These are phyloP conservation scores for Archaeoteleia sp. DNA, from an alignment of 2,888 invertebrate species.

Conservation along the genomic window DNA sequence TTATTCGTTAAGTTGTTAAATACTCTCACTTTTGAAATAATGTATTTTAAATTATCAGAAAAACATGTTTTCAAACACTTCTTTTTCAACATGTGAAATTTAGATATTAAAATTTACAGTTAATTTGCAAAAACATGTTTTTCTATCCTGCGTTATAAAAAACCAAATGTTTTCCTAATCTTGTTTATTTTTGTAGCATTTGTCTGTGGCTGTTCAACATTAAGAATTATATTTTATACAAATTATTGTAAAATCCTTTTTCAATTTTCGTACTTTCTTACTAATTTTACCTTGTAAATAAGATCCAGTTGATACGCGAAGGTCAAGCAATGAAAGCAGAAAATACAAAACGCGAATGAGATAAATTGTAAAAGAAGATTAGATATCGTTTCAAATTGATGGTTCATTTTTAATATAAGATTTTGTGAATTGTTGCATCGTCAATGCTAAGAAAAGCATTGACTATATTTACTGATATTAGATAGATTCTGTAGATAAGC, in stretches of 20 bases:
- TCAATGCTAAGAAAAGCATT: too few species aligned
- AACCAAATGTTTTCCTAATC: constrained; percentile 4
- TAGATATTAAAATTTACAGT: too few species aligned
- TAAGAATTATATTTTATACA: constrained; percentile 7
- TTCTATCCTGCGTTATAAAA: not conserved
- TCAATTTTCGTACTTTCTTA: constrained; percentile 34
- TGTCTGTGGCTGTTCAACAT: constrained; percentile 11
- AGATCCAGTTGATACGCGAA: not conserved
- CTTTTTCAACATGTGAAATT: too few species aligned
- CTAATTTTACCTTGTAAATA: constrained; percentile 27
- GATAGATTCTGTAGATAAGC: too few species aligned
- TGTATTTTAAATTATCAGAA: too few species aligned
- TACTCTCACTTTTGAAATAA: too few species aligned
- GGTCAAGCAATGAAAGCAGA: not conserved
- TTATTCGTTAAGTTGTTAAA: too few species aligned
- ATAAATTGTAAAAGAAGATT: not conserved
- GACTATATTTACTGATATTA: too few species aligned
- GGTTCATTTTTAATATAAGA: not conserved
- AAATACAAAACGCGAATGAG: not conserved
- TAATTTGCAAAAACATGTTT: not conserved
- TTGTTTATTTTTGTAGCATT: not conserved
- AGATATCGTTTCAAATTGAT: not conserved
- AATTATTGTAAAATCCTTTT: constrained; percentile 20
- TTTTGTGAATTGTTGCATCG: too few species aligned
- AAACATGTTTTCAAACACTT: too few species aligned